Evolutionary conservation across 1,140 invertebrate species (phyloP), one percentile per base, ranked within the genome.

Genomic region (Leptopilina boulardi): DNA sequence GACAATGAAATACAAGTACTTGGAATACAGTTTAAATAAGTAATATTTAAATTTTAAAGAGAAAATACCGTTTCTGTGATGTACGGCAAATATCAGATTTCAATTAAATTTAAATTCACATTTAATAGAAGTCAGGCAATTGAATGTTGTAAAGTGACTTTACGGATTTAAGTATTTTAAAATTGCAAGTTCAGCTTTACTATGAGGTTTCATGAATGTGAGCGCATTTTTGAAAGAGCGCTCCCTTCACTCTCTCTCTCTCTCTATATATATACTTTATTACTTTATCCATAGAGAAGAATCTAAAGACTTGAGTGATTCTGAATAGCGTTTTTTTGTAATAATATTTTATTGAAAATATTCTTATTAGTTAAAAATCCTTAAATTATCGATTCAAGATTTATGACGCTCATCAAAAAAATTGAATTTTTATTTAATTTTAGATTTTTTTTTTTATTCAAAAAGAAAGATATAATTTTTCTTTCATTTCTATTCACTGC

Each of bases 141-240:
- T 44, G 42, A 44, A 44, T 15, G 42, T 44, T 42, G 44, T 47
- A n/a, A 47, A 47, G 44, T 47, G 44, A 51, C 47, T 18, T 51
- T 51, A 51, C 15, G 47, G 47, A 51, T 51, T n/a, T 51, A 51
- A 51, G 47, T 51, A 51, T 51, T 51, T 51, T 51, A 51, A 51
- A 51, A 51, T 51, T 51, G 47, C 47, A 51, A 51, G 47, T 51
- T 51, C 47, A 51, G n/a, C 47, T n/a, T 51, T 51, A 51, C 15
- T 51, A n/a, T n/a, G 47, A 51, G 15, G 42, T 44, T 51, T n/a
- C 47, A 18, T 18, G 47, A 51, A 51, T 18, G 47, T 6, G 8
- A 51, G n/a, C 47, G 47, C n/a, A 51, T 51, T 51, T 51, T 51
- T 51, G 13, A 1, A 15, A 51, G 13, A n/a, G n/a, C 47, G 2